These are phyloP conservation scores for Mesorhabditis sp. DNA, from an alignment of 2,888 invertebrate species.

Conservation along the genomic window DNA sequence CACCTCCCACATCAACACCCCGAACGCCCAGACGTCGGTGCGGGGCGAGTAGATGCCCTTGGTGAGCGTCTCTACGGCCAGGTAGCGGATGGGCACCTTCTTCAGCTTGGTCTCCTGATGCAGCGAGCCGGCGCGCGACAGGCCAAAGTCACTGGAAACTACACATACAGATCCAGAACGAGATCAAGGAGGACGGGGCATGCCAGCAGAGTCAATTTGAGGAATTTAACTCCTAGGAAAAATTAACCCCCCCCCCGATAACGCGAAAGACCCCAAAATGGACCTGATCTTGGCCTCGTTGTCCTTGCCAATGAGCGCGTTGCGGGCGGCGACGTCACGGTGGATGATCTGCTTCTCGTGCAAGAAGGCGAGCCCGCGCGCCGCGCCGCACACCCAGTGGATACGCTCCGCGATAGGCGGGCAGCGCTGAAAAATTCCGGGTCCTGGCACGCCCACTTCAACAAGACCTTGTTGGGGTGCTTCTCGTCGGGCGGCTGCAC, in stretches of 20 bases:
- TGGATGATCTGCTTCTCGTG: constrained; percentile 4
- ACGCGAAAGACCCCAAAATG: not conserved
- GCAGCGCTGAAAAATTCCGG: not conserved
- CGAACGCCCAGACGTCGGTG: constrained; percentile 6
- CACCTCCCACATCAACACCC: not conserved
- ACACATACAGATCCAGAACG: too few species aligned
- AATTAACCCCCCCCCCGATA: too few species aligned
- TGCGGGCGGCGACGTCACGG: not conserved
- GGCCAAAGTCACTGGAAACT: not conserved
- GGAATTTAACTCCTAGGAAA: too few species aligned
- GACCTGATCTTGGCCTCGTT: not conserved
- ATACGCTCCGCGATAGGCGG: not conserved
- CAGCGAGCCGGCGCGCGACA: not conserved
- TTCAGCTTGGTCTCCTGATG: not conserved
- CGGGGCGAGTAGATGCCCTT: not conserved
- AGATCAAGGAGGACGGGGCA: too few species aligned
- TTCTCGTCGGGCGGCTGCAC: too few species aligned
- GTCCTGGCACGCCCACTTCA: too few species aligned
- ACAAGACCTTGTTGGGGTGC: too few species aligned
- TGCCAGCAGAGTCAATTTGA: too few species aligned
- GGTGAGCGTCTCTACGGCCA: not conserved
- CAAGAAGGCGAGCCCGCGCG: not conserved
- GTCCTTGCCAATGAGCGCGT: not conserved
- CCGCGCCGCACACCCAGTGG: not conserved
- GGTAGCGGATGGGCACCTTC: constrained; percentile 5